Evolutionary conservation across 2,888 invertebrate genomes (phyloP), one percentile per base, ranked within the genome.

Genomic region (Oscheius sp.): DNA sequence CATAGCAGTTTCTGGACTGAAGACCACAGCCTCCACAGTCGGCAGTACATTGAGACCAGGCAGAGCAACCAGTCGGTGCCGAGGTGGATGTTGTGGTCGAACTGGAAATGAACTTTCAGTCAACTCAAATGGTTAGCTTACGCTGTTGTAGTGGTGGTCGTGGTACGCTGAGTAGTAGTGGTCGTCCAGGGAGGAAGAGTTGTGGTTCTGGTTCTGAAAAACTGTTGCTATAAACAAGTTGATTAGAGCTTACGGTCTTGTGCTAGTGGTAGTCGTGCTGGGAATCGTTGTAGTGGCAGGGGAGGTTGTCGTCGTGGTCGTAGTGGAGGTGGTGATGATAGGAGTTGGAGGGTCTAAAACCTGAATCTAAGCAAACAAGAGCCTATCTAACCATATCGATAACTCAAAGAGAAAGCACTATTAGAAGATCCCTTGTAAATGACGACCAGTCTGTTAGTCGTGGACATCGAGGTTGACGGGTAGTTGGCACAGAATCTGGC

Each of bases 1-100:
- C 60, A 35, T 60, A 2, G n/a, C 60, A 60, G 37, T 3, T 9
- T 13, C 53, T 13, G 3, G 53, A 53, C 13, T 13, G 13, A 9
- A 29, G 13, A 55, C 83, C 83, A 42, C 83, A 83, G 47, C 83
- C 83, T 66, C 83, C 83, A 55, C 83, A 83, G 32, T 76, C 70
- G 2, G 83, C 78, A 4, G 79, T 76, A 58, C 83, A 83, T 29
- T 37, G 32, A 2, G 75, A 60, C 79, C 79, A 83, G n/a, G n/a
- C n/a, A 53, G 53, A 9, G 29, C 53, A 53, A 11, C 53, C 53
- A 53, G 53, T 4, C 4, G 53, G 60, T 2, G 7, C 33, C 11
- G 37, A 35, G 37, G 37, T 9, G 11, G 35, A 35, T 13, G 60
- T 35, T 3, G 53, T 53, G 7, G 42, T 42, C 42, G 42, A 0